phyloP scores from a whole-genome alignment of 2,797 vertebrate species.

The Scarus forsteni region DNA sequence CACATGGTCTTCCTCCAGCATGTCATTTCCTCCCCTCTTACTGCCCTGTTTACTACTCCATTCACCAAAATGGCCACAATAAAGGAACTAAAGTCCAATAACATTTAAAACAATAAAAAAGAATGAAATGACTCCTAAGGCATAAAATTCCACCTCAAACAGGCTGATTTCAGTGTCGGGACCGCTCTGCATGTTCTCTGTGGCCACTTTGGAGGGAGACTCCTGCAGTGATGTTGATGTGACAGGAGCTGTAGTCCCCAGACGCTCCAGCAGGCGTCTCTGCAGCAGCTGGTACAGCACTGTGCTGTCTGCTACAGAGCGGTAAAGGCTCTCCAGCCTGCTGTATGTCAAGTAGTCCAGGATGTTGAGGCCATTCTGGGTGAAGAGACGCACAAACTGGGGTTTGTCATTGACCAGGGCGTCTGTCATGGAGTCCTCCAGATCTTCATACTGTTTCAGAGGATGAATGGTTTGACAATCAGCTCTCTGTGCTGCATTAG shows the following conservation, averaged over 20 bases:
- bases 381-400: constrained; percentile 91
- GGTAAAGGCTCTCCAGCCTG: constrained; percentile 87
- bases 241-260: neutral
- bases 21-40: too few relatives aligned
- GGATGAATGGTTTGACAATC: neutral
- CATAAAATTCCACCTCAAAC: constrained; percentile 76
- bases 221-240: constrained; percentile 1
- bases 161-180: constrained; percentile 63
- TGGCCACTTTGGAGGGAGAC: constrained; percentile 13
- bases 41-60: too few relatives aligned
- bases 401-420: constrained; percentile 91
- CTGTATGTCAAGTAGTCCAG: constrained; percentile 86
- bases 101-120: too few relatives aligned
- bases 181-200: constrained; percentile 13
- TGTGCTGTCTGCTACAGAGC: constrained; percentile 78
- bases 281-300: constrained; percentile 82
- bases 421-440: constrained; percentile 90
- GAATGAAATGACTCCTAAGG: too few relatives aligned
- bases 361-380: constrained; percentile 89
- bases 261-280: constrained; percentile 70
- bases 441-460: constrained; percentile 83
- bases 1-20: too few relatives aligned
- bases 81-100: too few relatives aligned
- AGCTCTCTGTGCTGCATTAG: neutral
- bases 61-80: too few relatives aligned